phyloP scores from a whole-genome alignment of 2,888 invertebrate species.

The Nipponacmea schrenckii region DNA sequence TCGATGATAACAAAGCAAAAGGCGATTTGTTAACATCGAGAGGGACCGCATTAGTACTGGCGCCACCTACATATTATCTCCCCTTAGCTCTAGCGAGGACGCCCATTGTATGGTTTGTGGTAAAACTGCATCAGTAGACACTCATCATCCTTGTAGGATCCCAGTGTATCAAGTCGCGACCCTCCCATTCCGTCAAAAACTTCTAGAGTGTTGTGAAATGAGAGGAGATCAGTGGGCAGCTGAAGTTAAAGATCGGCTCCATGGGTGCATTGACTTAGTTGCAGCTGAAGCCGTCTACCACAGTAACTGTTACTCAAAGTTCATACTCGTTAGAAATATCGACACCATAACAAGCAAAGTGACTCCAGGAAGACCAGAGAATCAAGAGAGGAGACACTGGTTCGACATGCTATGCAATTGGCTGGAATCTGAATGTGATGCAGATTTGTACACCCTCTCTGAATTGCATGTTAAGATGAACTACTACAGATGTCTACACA shows the following conservation, averaged over 20 bases:
- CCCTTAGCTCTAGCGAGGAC: not conserved
- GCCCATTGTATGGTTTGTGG: not conserved
- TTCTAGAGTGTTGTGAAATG: not conserved
- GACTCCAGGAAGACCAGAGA: too few species aligned
- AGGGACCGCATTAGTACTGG: not conserved
- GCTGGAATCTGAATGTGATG: not conserved
- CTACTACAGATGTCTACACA: not conserved
- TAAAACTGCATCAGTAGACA: not conserved
- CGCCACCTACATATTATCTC: not conserved
- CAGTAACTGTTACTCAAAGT: not conserved
- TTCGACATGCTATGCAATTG: not conserved
- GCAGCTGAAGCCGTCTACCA: not conserved
- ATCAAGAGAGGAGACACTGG: too few species aligned
- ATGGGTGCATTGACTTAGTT: not conserved
- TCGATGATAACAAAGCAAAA: too few species aligned
- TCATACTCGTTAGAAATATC: too few species aligned
- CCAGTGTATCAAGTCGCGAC: not conserved
- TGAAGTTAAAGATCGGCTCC: not conserved
- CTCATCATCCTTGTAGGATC: not conserved
- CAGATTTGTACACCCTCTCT: not conserved
- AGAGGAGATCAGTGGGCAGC: not conserved
- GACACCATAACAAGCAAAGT: too few species aligned
- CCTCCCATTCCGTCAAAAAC: not conserved
- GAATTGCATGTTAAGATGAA: not conserved
- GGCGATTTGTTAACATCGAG: too few species aligned